Evolutionary conservation across 2,888 invertebrate species (phyloP), one percentile per base, ranked within the genome.

Genomic region (Steromphala cineraria): DNA sequence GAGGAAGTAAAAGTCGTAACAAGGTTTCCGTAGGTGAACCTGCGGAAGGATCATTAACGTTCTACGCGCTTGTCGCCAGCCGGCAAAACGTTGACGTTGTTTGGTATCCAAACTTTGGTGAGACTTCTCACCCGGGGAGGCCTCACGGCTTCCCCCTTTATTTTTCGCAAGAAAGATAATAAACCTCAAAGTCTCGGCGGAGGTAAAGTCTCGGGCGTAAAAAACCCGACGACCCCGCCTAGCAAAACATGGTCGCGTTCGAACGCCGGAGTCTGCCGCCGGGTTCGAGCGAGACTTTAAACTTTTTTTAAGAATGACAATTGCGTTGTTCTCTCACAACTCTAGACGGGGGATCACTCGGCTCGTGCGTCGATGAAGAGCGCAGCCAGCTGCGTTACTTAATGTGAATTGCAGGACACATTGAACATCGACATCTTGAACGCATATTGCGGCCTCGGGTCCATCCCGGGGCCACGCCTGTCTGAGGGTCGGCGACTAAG

Each of bases 1-100:
- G 94, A 95, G 94, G 94, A 94, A 94, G 94, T 95, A 95, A 95
- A 95, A 95, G 95, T 95, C 95, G 95, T 95, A 95, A 95, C 95
- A 95, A 95, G 95, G 95, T 95, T 95, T 95, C 95, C 94, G 95
- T 95, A 95, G 95, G 95, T 94, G 95, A 95, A 95, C 95, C 95
- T 95, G 95, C 94, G 91, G 93, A 93, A 91, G 94, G 94, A 94
- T 93, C 93, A 93, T 92, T 93, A 91, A 78, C 87, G 88, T n/a
- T 28, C 31, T 24, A 31, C 67, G 31, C 40, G 17, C 7, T 21
- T 52, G 19, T n/a, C 17, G 46, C 21, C 55, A 40, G 21, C 17
- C 40, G 31, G n/a, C 28, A 31, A 24, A 31, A 36, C 40, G n/a
- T 71, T 56, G 56, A 56, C 56, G 56, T 56, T 56, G 56, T 56